Evolutionary conservation across 2,113 vertebrate species (phyloP), one percentile per base, ranked within the genome.

Genomic region (Loxodonta africana): DNA sequence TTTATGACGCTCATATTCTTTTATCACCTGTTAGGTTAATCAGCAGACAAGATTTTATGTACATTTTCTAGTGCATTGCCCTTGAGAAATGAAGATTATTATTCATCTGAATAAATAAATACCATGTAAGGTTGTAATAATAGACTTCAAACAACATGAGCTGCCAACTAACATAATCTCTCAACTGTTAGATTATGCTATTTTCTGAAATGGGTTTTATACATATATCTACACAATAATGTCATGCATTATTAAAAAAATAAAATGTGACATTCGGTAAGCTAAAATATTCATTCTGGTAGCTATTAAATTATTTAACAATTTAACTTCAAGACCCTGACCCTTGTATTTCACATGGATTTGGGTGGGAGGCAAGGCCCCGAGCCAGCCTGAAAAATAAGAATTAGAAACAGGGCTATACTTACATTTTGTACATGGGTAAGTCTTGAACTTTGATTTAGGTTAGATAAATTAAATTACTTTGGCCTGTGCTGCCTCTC

Each of bases 1-100:
- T 98, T 98, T 98, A 98, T 97, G 86, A 88, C 95, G 88, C 80
- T 96, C 98, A 97, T 98, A 98, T 98, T 98, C 87, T 98, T 99
- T 98, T 98, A 98, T 97, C 88, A 97, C 97, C 93, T 98, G 62
- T 97, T 98, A 98, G 76, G 95, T 98, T 99, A 98, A 98, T 98
- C 98, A 98, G 69, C 53, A 84, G 90, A 96, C 86, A 97, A 96
- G n/a, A 62, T 78, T 98, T 98, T 98, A 98, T 74, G 44, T 96
- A 96, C 53, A 71, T 97, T 98, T 98, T 96, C 95, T 46, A 48
- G 74, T 96, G 73, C 95, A 93, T 92, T 98, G 74, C 86, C 73
- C 91, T 95, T 98, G 96, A 98, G 88, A 98, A 98, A 97, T 97
- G 23, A 97, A 95, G 81, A 97, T 77, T 97, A 74, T 37, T 97